Conservation (phyloP, 2,797 vertebrate species). For the Protosalanx chinensis region DNA sequence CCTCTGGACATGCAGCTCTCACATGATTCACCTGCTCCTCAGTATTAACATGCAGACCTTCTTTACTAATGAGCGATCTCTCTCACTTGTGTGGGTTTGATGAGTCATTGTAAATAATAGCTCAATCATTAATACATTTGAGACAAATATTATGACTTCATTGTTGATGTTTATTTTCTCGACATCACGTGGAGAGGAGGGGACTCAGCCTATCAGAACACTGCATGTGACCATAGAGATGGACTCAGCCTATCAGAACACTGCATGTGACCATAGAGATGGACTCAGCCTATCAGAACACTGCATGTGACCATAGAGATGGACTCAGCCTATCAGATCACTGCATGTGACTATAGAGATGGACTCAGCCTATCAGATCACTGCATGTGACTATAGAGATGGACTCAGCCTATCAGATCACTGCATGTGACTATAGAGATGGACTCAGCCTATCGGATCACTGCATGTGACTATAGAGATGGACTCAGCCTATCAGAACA, state of each 20-base stretch:
- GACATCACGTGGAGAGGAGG: background rate
- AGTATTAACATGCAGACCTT: conserved; percentile 54
- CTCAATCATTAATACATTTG: conserved; percentile 51
- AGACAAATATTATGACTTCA: conserved; percentile 52
- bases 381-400: no score
- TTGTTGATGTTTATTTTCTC: background rate
- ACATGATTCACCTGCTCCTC: conserved; percentile 22
- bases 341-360: no score
- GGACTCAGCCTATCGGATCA: background rate
- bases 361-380: no score
- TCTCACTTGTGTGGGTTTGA: conserved; percentile 43
- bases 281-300: no score
- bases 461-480: background rate
- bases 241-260: no score
- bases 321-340: no score
- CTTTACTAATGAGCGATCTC: conserved; percentile 43
- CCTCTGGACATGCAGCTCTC: conserved; percentile 44
- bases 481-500: no score
- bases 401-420: background rate
- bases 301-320: no score
- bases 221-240: background rate
- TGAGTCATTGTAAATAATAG: conserved; percentile 61
- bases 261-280: no score
- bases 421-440: no score
- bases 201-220: background rate